Base-by-base conservation (phyloP, 2,113 vertebrate species). In the Brachyistius frenatus region DNA sequence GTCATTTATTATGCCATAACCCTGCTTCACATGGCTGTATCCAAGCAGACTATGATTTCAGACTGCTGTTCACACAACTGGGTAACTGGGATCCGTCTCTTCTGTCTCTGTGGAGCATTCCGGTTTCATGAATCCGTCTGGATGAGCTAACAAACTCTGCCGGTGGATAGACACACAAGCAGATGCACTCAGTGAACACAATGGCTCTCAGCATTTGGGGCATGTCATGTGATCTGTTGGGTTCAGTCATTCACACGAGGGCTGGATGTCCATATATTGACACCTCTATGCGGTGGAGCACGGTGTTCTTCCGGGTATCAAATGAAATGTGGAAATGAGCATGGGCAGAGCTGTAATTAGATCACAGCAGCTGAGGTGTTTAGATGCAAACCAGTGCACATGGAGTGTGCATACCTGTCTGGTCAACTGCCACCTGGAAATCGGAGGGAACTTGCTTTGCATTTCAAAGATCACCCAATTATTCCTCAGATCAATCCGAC, bases 211-310 rank as follows among this genome's bases (percentile, higher is more conserved):
- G 50, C 23, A 62, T 72, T 58, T 55, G 41, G 41, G 56, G 14
- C 13, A 72, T 75, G 56, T 73, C 58, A 61, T 74, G 52, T 15
- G 55, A 81, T 76, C 39, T 70, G 1, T 71, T 86, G 56, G 47
- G 14, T 60, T 72, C 71, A 65, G 66, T 52, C 78, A 71, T 47
- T 77, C 54, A 3, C 33, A 53, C 9, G 4, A 68, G 52, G 36
- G 11, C 37, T 31, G 10, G 55, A 88, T 71, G 63, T 8, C 52
- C 61, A 76, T 47, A 86, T 83, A 92, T 61, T 77, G 82, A 87
- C 83, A 84, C 23, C 31, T 64, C 5, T 30, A 2, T 72, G 62
- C 50, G 39, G 44, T 10, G 53, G 58, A 81, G 83, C 41, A 13
- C 63, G 41, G 56, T 50, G 61, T 50, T 72, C 31, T 3, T 69